Conservation (phyloP, 2,113 vertebrate genomes). For the Siphamia tubifer region DNA sequence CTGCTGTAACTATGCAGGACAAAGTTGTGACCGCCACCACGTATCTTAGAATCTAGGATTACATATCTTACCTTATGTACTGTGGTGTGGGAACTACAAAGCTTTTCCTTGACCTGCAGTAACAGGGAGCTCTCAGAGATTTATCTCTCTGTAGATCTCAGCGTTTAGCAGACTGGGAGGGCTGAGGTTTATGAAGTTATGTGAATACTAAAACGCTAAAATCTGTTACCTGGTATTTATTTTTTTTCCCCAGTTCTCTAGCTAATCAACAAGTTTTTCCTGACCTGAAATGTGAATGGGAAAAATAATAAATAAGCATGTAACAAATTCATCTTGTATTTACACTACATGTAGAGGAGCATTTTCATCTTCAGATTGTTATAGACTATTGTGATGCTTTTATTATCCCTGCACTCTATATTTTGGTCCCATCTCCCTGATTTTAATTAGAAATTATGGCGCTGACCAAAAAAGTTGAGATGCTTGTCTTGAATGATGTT, state of each 20-base stretch:
- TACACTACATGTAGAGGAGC: neutral
- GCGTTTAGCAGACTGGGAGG: neutral
- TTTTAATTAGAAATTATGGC: neutral
- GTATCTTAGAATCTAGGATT: constrained; percentile 19
- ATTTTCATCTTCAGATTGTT: neutral
- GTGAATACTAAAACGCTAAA: constrained; percentile 13
- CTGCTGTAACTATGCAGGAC: neutral
- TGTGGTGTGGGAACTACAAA: constrained; percentile 27
- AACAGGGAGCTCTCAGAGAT: constrained; percentile 31
- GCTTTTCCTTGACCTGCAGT: constrained; percentile 19
- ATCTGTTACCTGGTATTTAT: too few species aligned
- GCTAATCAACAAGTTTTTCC: too few species aligned
- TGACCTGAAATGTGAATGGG: too few species aligned
- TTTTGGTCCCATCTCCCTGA: neutral
- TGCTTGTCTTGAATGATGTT: too few species aligned
- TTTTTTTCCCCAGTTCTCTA: too few species aligned
- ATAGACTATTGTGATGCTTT: neutral
- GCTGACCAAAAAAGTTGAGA: too few species aligned
- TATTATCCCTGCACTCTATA: neutral
- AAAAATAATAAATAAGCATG: too few species aligned
- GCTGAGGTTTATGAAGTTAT: neutral
- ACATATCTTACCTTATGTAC: constrained; percentile 24
- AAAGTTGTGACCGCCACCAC: neutral
- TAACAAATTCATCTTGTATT: too few species aligned
- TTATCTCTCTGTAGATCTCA: constrained; percentile 37